Base-by-base conservation (phyloP, 2,113 vertebrate genomes). In the Butorides virescens region DNA sequence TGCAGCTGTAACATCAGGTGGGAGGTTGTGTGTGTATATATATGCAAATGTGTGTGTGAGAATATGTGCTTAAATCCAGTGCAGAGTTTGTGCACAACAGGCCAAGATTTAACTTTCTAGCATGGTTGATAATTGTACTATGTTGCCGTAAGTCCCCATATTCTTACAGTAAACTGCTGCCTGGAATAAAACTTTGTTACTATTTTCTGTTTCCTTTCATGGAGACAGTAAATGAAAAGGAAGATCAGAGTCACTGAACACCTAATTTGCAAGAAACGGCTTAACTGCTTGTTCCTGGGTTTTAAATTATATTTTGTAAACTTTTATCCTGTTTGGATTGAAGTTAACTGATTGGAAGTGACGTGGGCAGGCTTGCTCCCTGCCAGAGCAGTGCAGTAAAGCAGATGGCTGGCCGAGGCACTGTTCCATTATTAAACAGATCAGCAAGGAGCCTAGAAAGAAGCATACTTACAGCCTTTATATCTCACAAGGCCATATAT, bases 251-350 rank as follows among this genome's bases (percentile, higher is more conserved):
- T 59, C 70, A 46, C 49, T 8, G 2, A 89, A 68, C 0, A 9
- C 70, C 74, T 91, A 34, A 95, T 95, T 91, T 96, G 53, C 70
- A 58, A 89, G 34, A 92, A 49, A 78, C 52, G 36, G 53, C 32
- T 94, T 84, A 92, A 73, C 56, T 89, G 61, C 89, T 91, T 75
- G 66, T 91, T 96, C 56, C 32, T 2, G 3, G 67, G 86, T 34
- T 81, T 92, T 82, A 34, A 79, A 81, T 95, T 66, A 21, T 29
- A 15, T 90, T 97, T 94, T 85, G 66, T 76, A 87, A 93, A 87
- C 91, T 92, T 87, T 85, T 75, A 73, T 91, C 56, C 67, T 49
- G 23, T 71, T 77, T 0, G 5, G 36, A 53, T 49, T 72, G 68
- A 83, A 67, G 18, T 83, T 46, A 76, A 76, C 67, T 73, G 76